Base-by-base conservation (phyloP, 2,113 vertebrate genomes). In the Brevimyrus niger region DNA sequence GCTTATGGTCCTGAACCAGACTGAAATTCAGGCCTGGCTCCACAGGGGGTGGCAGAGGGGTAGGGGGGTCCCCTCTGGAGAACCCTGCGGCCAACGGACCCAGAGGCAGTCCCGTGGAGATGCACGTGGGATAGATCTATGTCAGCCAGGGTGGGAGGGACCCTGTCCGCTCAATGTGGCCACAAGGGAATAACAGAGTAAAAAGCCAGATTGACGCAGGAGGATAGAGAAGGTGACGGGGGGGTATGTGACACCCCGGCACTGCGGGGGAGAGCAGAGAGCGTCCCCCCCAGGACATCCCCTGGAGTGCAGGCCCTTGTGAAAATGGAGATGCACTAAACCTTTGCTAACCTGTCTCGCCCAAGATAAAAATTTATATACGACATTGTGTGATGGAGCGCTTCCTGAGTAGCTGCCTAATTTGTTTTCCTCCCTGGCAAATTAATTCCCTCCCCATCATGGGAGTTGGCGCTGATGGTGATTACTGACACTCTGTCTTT, bases 341-440 rank as follows among this genome's bases (percentile, higher is more conserved):
- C 95, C 94, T 95, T 94, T 94, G 93, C 93, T 94, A 95, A 96
- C 95, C 95, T 95, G 94, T 90, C 94, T 95, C 90, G 86, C 91
- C 92, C 93, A 93, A 95, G 94, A 96, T 96, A 93, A 96, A 96
- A 96, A 96, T 96, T 96, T 96, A 96, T 95, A 95, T 96, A 96
- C 95, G 96, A 94, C 94, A 93, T 96, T 96, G 95, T 96, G 93
- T 94, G 94, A 94, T 91, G 38, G 94, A 89, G 92, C 90, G 51
- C 91, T 51, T 48, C 80, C 92, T 91, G 91, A 94, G 92, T 42
- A 93, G 93, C 89, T 89, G 91, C 92, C 94, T 96, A 95, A 96
- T 96, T 96, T 96, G 95, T 96, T 96, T 95, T 95, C 86, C 95
- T 95, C 94, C 93, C 86, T 89, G 92, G 91, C 94, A 94, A 96